Evolutionary conservation across 2,113 vertebrate genomes (phyloP), one percentile per base, ranked within the genome.

Genomic region (Bambusicola thoracicus): DNA sequence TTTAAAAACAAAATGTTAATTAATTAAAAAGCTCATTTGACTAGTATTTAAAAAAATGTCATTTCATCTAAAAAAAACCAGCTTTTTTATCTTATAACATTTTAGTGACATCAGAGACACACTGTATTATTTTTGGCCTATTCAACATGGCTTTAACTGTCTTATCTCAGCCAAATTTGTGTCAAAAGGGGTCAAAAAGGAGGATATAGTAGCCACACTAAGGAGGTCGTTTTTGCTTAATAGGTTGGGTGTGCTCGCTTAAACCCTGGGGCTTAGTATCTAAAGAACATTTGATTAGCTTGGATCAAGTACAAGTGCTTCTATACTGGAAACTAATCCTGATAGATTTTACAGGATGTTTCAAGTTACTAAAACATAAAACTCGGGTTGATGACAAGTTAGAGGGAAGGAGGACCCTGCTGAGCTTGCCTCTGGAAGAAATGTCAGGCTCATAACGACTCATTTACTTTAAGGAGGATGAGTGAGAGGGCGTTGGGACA

Each of bases 341-440:
- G 91, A 85, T 94, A 93, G 85, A 56, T 96, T 95, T 94, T 90
- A 88, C 93, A 88, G 93, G 79, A 83, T 86, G 87, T 91, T 94
- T 94, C 76, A 81, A 65, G 73, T 94, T 94, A 83, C 82, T 88
- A 90, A 94, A 92, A 53, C 66, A 86, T 76, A 85, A 87, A 85
- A 36, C 32, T 80, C 70, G 67, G 92, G 74, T 84, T 0, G 6
- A 84, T 2, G 1, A 51, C 10, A 21, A 88, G 48, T 83, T 65
- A 68, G 72, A 87, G 51, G 76, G 87, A 91, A 77, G 65, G 82
- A 67, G 79, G 85, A 90, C 81, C 79, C 91, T 87, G 79, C 81
- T 92, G 91, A 73, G 79, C 24, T 93, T 75, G 85, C 76, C 85
- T 78, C 67, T 87, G 91, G 87, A 90, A 91, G 94, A 67, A 93